These are phyloP conservation scores for Limenitis camilla DNA, from an alignment of 2,888 invertebrate genomes.

Conservation along the genomic window DNA sequence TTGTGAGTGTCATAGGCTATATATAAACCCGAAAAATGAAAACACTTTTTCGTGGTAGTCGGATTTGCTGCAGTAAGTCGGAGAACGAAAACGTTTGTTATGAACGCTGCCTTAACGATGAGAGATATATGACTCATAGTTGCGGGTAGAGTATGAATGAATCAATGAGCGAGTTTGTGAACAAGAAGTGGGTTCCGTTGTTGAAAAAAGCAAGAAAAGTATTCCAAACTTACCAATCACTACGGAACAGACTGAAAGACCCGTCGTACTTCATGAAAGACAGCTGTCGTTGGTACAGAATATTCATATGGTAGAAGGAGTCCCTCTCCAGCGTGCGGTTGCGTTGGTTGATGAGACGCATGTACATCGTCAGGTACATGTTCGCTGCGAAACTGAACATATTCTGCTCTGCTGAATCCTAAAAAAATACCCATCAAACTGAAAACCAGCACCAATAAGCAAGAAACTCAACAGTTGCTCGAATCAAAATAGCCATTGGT, in stretches of 20 bases:
- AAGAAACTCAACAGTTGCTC: too few species aligned
- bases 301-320: conserved; percentile 91
- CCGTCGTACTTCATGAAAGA: conserved; percentile 94
- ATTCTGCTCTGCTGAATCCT: conserved; percentile 94
- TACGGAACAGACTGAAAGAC: conserved; percentile 91
- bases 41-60: too few species aligned
- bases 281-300: conserved; percentile 90
- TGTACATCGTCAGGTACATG: conserved; percentile 91
- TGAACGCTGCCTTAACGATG: too few species aligned
- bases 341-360: conserved; percentile 91
- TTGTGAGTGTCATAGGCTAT: too few species aligned
- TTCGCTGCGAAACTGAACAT: conserved; percentile 98
- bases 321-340: conserved; percentile 85
- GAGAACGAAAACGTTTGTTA: too few species aligned
- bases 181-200: background rate
- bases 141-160: too few species aligned
- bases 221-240: conserved; percentile 83
- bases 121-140: too few species aligned
- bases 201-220: background rate
- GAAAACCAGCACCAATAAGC: too few species aligned
- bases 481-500: too few species aligned
- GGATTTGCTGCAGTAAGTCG: too few species aligned
- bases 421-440: conserved; percentile 5
- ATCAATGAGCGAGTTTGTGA: too few species aligned
- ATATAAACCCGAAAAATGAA: too few species aligned